phyloP scores from a whole-genome alignment of 2,113 vertebrate genomes.

The Epinephelus fuscoguttatus region DNA sequence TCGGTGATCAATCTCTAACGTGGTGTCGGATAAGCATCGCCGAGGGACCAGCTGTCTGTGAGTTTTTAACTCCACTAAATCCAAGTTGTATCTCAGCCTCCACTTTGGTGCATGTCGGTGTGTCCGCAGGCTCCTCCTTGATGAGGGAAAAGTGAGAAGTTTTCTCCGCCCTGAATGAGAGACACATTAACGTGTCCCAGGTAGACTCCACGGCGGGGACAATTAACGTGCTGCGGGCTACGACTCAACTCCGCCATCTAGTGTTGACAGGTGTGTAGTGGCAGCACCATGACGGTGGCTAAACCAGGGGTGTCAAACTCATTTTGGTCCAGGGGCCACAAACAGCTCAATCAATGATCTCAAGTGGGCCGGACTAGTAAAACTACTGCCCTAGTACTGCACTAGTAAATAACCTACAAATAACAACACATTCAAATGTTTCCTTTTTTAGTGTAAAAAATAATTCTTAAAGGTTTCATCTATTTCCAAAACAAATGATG shows the following conservation, averaged over 20 bases:
- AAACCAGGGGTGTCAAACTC: too few relatives aligned
- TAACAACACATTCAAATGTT: too few relatives aligned
- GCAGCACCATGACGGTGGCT: too few relatives aligned
- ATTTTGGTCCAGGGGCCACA: too few relatives aligned
- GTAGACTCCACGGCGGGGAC: constrained; percentile 55
- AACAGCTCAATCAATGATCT: too few relatives aligned
- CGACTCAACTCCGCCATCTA: constrained; percentile 69
- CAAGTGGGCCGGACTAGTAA: too few relatives aligned
- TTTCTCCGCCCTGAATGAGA: constrained; percentile 76
- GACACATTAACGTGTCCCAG: constrained; percentile 72
- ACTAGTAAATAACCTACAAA: too few relatives aligned
- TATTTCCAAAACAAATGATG: too few relatives aligned
- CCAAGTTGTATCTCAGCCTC: constrained; percentile 52
- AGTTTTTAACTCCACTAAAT: constrained; percentile 31
- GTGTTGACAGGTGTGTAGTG: constrained; percentile 25
- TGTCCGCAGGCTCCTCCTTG: constrained; percentile 79
- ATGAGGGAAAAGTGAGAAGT: constrained; percentile 56
- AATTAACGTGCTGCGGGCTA: constrained; percentile 24
- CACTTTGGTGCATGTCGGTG: constrained; percentile 63
- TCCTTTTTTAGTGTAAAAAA: too few relatives aligned
- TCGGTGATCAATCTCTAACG: constrained; percentile 59
- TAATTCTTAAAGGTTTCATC: too few relatives aligned
- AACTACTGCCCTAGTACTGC: too few relatives aligned
- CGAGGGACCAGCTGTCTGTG: constrained; percentile 33
- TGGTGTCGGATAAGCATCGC: constrained; percentile 66